Evolutionary conservation across 2,888 invertebrate species (phyloP).

Genomic region (Patella caerulea): DNA sequence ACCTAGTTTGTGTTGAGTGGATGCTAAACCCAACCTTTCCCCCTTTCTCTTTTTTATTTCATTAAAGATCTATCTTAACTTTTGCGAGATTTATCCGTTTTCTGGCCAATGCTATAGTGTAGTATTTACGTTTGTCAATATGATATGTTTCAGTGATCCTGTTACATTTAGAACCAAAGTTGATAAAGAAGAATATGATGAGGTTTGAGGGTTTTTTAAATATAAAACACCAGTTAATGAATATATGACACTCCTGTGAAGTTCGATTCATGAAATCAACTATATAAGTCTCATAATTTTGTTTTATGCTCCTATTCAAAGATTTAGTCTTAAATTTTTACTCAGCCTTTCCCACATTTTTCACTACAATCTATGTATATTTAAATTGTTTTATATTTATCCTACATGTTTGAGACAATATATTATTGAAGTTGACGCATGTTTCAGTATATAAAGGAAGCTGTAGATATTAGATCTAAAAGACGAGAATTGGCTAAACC

Average conservation of each 20-base stretch:
- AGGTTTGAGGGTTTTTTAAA: conserved; percentile 38
- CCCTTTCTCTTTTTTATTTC: neutral
- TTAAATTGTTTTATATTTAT: neutral
- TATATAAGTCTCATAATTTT: neutral
- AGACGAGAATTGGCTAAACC: conserved; percentile 61
- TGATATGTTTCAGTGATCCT: conserved; percentile 59
- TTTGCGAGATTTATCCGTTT: neutral
- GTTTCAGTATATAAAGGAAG: conserved; percentile 66
- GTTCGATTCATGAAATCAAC: no score
- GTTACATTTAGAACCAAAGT: conserved; percentile 50
- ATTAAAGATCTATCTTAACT: neutral
- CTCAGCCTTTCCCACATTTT: no score
- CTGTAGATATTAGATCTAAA: conserved; percentile 62
- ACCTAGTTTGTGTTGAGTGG: no score
- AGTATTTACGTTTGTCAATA: neutral
- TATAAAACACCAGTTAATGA: no score
- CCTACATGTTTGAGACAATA: neutral
- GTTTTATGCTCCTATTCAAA: no score
- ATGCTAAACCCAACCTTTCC: no score
- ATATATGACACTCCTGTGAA: no score
- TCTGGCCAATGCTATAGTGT: neutral
- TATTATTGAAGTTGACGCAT: no score
- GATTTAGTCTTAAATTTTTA: no score
- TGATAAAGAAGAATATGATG: conserved; percentile 59
- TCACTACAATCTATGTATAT: no score